Base-by-base conservation (phyloP, 2,113 vertebrate genomes). In the Microcebus griseorufus region DNA sequence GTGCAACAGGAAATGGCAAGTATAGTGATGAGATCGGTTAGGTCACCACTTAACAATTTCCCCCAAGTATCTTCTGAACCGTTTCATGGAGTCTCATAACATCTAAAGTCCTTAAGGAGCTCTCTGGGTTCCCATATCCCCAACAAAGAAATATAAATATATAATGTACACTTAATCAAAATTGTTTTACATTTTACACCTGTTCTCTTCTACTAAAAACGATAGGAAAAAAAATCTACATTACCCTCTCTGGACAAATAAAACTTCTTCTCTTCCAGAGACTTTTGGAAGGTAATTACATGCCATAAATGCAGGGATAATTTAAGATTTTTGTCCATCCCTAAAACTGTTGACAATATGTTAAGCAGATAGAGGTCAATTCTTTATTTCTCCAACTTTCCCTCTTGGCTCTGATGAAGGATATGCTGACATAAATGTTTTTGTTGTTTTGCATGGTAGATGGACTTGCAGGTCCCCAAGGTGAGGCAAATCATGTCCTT, bases 251-350 rank as follows among this genome's bases (percentile, higher is more conserved):
- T 95, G 94, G 97, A 98, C 97, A 96, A 81, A 98, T 98, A 97
- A 98, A 98, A 93, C 58, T 96, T 94, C 82, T 89, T 93, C 93
- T 95, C 96, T 98, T 97, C 88, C 82, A 95, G 95, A 98, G 96
- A 90, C 93, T 97, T 98, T 96, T 32, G 95, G 95, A 97, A 97
- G 96, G 97, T 98, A 98, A 98, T 98, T 98, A 98, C 92, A 94
- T 85, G 80, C 96, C 96, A 86, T 85, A 96, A 94, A 42, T 65
- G 98, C 37, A 81, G 96, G 97, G 45, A 72, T 73, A 98, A 98
- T 96, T 98, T 96, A 99, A 98, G 94, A 88, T 81, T 98, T 98
- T 96, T 95, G 82, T 96, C 97, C 51, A 92, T 97, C 94, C 97
- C 91, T 53, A 95, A 97, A 98, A 96, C 88, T 98, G 92, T 85